Evolutionary conservation across 2,113 vertebrate genomes (phyloP).

Genomic region (Nanorana parkeri): DNA sequence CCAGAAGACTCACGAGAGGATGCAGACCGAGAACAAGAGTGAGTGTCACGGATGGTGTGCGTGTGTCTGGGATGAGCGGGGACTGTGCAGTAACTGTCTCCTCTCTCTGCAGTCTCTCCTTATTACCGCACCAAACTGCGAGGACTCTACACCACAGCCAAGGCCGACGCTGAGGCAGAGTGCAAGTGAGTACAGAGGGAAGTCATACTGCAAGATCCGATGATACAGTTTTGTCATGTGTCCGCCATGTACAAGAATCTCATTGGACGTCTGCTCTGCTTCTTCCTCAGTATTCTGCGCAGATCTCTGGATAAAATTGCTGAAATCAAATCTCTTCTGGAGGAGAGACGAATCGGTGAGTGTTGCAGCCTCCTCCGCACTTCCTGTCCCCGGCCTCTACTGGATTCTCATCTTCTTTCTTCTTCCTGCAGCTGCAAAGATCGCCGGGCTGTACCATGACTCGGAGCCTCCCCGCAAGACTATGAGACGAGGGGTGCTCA

Average conservation of each 20-base stretch:
- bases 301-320: slow-evolving; percentile 90
- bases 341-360: slow-evolving; percentile 88
- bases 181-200: slow-evolving; percentile 77
- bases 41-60: slow-evolving; percentile 57
- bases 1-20: slow-evolving; percentile 92
- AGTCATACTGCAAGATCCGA: no score
- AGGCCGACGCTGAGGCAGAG: slow-evolving; percentile 90
- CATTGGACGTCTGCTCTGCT: not conserved
- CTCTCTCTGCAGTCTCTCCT: slow-evolving; percentile 78
- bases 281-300: slow-evolving; percentile 79
- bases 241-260: not conserved
- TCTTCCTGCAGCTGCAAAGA: slow-evolving; percentile 79
- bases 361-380: not conserved
- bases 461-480: slow-evolving; percentile 88
- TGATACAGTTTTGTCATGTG: fast-evolving
- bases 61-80: not conserved
- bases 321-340: slow-evolving; percentile 88
- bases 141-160: slow-evolving; percentile 89
- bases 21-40: slow-evolving; percentile 96
- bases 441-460: slow-evolving; percentile 86
- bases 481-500: slow-evolving; percentile 89
- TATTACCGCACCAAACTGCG: slow-evolving; percentile 91
- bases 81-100: not conserved
- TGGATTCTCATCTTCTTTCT: not conserved
- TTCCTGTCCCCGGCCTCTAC: no score